Evolutionary conservation across 2,888 invertebrate species (phyloP), one percentile per base, ranked within the genome.

Genomic region (Noctuana brunneofusca): DNA sequence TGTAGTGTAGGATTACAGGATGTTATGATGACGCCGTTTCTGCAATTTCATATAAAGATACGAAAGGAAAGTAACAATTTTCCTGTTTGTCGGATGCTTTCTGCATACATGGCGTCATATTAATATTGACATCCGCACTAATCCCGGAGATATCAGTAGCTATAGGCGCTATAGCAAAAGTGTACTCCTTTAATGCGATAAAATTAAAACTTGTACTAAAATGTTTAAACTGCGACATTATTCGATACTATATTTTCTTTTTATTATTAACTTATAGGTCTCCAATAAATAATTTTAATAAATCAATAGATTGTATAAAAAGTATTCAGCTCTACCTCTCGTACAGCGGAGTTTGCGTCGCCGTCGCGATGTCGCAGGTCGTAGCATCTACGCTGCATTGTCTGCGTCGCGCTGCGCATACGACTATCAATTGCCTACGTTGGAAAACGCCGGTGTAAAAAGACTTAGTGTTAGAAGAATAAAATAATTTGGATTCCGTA

Each of bases 61-160:
- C n/a, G n/a, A n/a, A n/a, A n/a, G 11, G 18, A 16, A 27, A 50
- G 14, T 52, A 35, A 53, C 32, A 20, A 20, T 38, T 53, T 53
- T 53, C 53, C 53, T 53, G 53, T 53, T 53, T 53, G 18, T 35
- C 20, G 32, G 35, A 22, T 48, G 20, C 22, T 35, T 18, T 35
- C 12, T 35, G n/a, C n/a, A 53, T 5, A n/a, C 18, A 35, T 35
- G 20, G 35, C 20, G 12, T 20, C 20, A n/a, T 32, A 4, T 12
- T 9, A 32, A 35, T 32, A 35, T 53, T 12, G 20, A 53, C 32
- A 53, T 53, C 35, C 18, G 20, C 4, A 16, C 18, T 18, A 18
- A 43, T 43, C 41, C 43, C 18, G 43, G 16, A 52, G 32, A 52
- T 14, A 50, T 27, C 32, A 35, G 16, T 53, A 16, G 35, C n/a